phyloP scores from a whole-genome alignment of 2,797 vertebrate species.

The Enteromius thamalakanensis region DNA sequence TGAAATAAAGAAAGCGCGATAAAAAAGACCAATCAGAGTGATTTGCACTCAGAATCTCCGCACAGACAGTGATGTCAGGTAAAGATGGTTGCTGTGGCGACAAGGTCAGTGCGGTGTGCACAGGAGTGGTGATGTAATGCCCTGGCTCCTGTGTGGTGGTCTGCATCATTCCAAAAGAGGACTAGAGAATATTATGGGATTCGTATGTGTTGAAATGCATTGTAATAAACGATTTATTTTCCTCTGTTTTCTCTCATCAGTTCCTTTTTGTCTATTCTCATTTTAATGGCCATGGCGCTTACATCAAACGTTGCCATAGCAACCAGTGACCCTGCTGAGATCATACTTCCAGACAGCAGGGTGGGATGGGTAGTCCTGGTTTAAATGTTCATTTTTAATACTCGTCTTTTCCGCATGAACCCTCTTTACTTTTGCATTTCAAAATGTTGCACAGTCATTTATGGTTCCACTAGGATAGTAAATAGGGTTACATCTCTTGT shows the following conservation, averaged over 20 bases:
- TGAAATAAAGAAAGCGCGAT: constrained; percentile 13
- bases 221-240: constrained; percentile 21
- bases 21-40: constrained; percentile 42
- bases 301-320: constrained; percentile 60
- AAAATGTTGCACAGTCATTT: constrained; percentile 44
- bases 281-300: constrained; percentile 50
- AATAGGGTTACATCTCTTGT: neutral
- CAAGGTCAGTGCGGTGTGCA: constrained; percentile 63
- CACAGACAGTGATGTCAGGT: constrained; percentile 66
- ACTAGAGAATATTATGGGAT: constrained; percentile 4
- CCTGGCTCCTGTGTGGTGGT: constrained; percentile 50
- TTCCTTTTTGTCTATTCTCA: constrained; percentile 34
- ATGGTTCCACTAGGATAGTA: constrained; percentile 17
- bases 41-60: constrained; percentile 38
- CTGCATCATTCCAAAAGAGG: constrained; percentile 45
- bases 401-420: constrained; percentile 15
- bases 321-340: constrained; percentile 60
- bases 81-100: constrained; percentile 66
- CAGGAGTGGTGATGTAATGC: constrained; percentile 62
- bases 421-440: constrained; percentile 39
- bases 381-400: constrained; percentile 38
- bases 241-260: constrained; percentile 22
- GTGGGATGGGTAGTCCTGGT: constrained; percentile 53
- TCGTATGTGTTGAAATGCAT: constrained; percentile 22
- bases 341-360: constrained; percentile 57